A percentile compares a stretch with the other conserved stretches of the same genome.
These are phyloP conservation scores for Capra hircus DNA, from an alignment of 2,113 vertebrate genomes.

Conservation along the genomic window DNA sequence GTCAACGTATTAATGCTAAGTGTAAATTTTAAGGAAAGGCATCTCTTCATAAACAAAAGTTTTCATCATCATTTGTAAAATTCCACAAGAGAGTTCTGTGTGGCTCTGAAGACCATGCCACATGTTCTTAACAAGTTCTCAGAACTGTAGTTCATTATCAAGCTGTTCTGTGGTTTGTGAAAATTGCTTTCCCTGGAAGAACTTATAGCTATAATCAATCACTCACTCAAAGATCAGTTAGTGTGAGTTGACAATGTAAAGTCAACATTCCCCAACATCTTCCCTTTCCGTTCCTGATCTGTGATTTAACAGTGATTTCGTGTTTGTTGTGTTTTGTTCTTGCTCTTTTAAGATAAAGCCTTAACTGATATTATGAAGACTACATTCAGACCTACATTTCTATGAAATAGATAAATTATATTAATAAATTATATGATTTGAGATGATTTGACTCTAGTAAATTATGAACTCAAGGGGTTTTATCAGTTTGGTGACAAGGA, in stretches of 20 bases:
- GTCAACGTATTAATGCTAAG: background rate
- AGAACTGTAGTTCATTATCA: constrained; percentile 28
- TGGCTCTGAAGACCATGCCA: background rate
- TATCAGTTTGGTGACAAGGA: background rate
- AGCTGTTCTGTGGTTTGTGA: constrained; percentile 31
- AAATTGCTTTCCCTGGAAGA: constrained; percentile 36
- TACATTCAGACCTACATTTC: background rate
- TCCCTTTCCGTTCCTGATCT: background rate
- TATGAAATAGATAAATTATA: background rate
- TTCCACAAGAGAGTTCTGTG: background rate
- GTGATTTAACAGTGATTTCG: background rate
- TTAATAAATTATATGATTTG: background rate
- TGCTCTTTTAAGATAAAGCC: background rate
- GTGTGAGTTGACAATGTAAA: background rate
- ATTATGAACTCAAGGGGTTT: background rate
- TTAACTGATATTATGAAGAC: background rate
- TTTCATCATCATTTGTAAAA: constrained; percentile 18
- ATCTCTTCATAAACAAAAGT: background rate
- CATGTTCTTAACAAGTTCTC: constrained; percentile 36
- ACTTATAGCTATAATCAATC: background rate
- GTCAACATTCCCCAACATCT: background rate
- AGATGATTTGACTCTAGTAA: background rate
- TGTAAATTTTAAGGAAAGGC: background rate
- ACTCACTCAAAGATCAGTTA: constrained; percentile 7
- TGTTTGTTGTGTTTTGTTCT: background rate